Base-by-base conservation (phyloP, 2,797 vertebrate species). In the Podarcis siculus region DNA sequence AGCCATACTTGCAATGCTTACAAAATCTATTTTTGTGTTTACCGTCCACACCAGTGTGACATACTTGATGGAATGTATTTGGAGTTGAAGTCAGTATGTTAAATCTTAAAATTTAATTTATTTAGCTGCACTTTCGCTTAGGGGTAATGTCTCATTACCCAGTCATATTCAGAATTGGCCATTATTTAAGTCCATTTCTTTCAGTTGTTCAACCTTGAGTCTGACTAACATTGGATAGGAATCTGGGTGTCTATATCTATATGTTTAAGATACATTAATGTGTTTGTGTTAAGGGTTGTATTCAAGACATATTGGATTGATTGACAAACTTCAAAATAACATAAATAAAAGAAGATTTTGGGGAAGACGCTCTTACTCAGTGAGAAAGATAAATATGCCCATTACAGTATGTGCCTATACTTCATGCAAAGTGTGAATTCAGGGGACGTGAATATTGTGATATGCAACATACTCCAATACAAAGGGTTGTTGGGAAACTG, bases 361-460 rank as follows among this genome's bases (percentile, higher is more conserved):
- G 0, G 42, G 67, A 87, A 78, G 35, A 75, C 49, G 0, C 30
- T 66, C 27, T 86, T 91, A 82, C 86, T 7, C 0, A 0, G 49
- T 2, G 55, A 30, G 17, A n/a, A 37, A 58, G 55, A 42, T 76
- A n/a, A 66, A 25, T 0, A 0, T 15, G 64, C 79, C 61, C 35
- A 4, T 85, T 84, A 8, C 61, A 85, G 23, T 66, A 15, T 0
- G n/a, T 2, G 0, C 23, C 61, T 58, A 9, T 7, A 0, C 30
- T 69, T 3, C 0, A 27, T 5, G 66, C 35, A 6, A 67, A 80
- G n/a, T 61, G 81, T 75, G 17, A 58, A 32, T 77, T 69, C 49
- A 21, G 37, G 55, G 75, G 49, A 0, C 0, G 0, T 77, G 58
- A 17, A 23, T 37, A 1, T 64, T 79, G 35, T 77, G 37, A 81